Base-by-base conservation (phyloP, 2,113 vertebrate genomes). In the Muntiacus muntjak region DNA sequence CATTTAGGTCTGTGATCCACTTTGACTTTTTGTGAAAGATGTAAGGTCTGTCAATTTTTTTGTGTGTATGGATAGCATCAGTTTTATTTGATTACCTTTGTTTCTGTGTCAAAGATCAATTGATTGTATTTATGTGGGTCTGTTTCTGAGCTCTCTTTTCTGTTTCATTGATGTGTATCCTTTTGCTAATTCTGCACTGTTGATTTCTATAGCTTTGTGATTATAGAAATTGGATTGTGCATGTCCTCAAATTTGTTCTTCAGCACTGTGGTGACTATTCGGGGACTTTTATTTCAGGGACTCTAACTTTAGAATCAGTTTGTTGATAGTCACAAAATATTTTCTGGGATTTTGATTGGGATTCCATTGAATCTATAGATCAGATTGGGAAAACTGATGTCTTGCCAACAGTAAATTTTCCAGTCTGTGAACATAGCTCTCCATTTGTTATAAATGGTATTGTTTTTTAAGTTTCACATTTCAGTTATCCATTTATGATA, bases 251-350 rank as follows among this genome's bases (percentile, higher is more conserved):
- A n/a, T 64, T 94, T 89, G 26, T 89, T 79, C n/a, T 95, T 92
- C 4, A 64, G 81, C 45, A 45, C 83, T 92, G 10, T 89, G 52
- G 84, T 94, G 52, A 33, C 30, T 79, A 16, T 57, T 64, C 25
- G 28, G 33, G 19, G 6, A 13, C 47, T 50, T 50, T 14, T 14
- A 50, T 50, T 64, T 64, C 28, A 25, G 28, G 25, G 5, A 64
- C 64, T 84, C 97, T 45, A 88, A 81, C 7, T 82, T 94, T 87
- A 85, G 60, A 92, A 97, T 60, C 30, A 58, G 15, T 95, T 87
- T 79, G 43, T 81, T 92, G 5, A 84, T 92, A 45, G 30, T 23
- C n/a, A 30, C 26, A 82, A 82, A 64, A 76, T 81, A 82, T 30
- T 79, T 95, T 43, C 57, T 94, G 85, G 23, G 6, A 45, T 64